Conservation (phyloP, 2,888 invertebrate species). For the Mystacides longicornis region DNA sequence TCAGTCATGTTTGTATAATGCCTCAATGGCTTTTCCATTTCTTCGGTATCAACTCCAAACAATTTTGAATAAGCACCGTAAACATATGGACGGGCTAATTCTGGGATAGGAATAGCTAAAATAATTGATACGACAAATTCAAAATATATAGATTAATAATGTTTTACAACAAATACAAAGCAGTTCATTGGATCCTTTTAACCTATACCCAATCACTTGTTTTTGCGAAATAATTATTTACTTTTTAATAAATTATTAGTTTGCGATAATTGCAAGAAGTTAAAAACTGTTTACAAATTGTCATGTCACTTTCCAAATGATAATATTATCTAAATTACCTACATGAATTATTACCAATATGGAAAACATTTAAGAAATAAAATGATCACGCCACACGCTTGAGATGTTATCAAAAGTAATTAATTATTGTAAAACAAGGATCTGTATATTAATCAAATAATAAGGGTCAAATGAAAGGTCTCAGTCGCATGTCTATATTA, state of each 20-base stretch:
- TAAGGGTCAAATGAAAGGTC: not conserved
- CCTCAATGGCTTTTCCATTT: conserved; percentile 51
- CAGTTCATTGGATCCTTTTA: too few species aligned
- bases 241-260: not conserved
- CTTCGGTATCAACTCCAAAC: conserved; percentile 54
- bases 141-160: not conserved
- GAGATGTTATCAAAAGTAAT: not conserved
- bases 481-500: not conserved
- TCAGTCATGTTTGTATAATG: conserved; percentile 54
- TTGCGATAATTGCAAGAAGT: not conserved
- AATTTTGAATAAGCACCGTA: conserved; percentile 46
- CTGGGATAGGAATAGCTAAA: conserved; percentile 36
- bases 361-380: too few species aligned
- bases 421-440: not conserved
- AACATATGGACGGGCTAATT: conserved; percentile 45
- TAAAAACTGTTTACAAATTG: not conserved
- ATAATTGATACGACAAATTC: not conserved
- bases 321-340: not conserved
- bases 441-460: not conserved
- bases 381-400: too few species aligned
- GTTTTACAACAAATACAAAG: not conserved
- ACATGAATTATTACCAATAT: not conserved
- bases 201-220: too few species aligned
- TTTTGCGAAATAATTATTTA: not conserved
- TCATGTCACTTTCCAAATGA: too few species aligned